Conservation (phyloP, 2,888 invertebrate species). For the Holacanthella duospinosa region DNA sequence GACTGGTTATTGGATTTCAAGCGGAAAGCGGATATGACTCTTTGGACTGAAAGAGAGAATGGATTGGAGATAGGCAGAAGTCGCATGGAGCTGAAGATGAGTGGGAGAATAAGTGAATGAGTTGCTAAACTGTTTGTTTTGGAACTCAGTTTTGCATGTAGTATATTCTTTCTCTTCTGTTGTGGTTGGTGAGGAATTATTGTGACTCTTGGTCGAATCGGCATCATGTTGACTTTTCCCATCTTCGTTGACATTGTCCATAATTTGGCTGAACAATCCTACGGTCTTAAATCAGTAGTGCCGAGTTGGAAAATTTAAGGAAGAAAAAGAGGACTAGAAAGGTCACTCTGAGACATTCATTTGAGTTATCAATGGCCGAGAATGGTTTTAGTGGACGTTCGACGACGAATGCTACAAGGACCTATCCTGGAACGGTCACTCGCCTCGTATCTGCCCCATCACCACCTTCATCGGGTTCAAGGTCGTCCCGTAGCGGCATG, state of each 20-base stretch:
- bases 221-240: not conserved
- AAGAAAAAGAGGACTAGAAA: too few relatives aligned
- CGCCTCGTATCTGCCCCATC: conserved; percentile 23
- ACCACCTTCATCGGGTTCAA: conserved; percentile 40
- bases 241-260: too few relatives aligned
- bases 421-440: conserved; percentile 35
- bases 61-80: not conserved
- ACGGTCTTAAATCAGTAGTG: too few relatives aligned
- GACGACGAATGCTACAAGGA: conserved; percentile 30
- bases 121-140: conserved; percentile 1
- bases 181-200: not conserved
- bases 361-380: conserved; percentile 23
- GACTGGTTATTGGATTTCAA: too few relatives aligned
- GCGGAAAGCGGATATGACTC: too few relatives aligned
- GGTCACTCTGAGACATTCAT: not conserved
- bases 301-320: too few relatives aligned
- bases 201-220: not conserved
- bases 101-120: not conserved
- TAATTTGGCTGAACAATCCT: too few relatives aligned
- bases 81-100: not conserved
- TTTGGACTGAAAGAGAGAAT: too few relatives aligned
- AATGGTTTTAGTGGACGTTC: conserved; percentile 36
- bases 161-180: not conserved
- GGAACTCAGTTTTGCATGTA: not conserved
- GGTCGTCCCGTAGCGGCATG: conserved; percentile 42